phyloP scores from a whole-genome alignment of 2,113 vertebrate species.

The Eudorcas thomsonii region DNA sequence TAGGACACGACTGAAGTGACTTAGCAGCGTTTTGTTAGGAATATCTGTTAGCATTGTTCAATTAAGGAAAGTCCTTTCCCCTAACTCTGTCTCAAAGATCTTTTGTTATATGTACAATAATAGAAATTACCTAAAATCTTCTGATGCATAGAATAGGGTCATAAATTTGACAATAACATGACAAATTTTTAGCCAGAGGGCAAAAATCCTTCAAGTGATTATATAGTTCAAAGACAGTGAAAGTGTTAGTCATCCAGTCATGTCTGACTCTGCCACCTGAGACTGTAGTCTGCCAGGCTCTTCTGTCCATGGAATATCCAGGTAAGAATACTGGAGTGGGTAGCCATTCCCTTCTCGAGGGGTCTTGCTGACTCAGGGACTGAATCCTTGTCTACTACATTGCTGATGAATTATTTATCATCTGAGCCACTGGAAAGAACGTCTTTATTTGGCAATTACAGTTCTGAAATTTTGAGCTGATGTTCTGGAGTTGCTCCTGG shows the following conservation, averaged over 20 bases:
- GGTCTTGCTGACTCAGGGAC: background rate
- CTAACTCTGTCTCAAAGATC: background rate
- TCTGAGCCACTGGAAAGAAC: background rate
- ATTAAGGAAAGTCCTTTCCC: background rate
- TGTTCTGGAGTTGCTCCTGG: rapidly evolving
- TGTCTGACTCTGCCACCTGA: background rate
- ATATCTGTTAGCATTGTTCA: background rate
- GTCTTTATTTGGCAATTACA: background rate
- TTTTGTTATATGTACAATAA: background rate
- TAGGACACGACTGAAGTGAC: too few relatives aligned
- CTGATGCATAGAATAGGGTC: background rate
- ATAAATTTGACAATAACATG: background rate
- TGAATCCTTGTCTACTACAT: background rate
- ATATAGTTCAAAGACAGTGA: background rate
- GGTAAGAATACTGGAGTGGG: background rate
- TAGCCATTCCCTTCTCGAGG: background rate
- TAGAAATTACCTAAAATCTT: background rate
- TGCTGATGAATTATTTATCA: background rate
- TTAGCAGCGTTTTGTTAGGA: background rate
- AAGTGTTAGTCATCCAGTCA: background rate
- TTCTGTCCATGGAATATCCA: background rate
- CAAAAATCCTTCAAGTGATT: background rate
- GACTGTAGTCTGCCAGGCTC: background rate
- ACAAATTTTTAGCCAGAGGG: background rate
- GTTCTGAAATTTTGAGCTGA: background rate